Conservation (phyloP, 2,797 vertebrate species). For the Astyanax mexicanus region DNA sequence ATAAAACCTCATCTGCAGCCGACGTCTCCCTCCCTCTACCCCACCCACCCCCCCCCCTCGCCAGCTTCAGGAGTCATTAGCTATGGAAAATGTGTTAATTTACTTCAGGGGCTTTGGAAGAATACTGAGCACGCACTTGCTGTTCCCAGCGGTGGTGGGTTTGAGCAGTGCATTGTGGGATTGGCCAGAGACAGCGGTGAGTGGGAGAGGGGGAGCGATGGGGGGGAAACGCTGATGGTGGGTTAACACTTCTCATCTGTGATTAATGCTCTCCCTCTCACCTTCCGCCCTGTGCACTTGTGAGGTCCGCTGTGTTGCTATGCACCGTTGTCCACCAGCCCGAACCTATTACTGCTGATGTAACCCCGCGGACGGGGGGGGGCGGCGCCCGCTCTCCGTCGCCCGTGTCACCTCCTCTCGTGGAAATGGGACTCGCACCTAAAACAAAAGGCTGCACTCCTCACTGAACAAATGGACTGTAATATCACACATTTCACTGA, state of each 20-base stretch:
- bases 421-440: conserved; percentile 19
- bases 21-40: no score
- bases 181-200: conserved; percentile 14
- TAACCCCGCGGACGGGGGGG: not conserved
- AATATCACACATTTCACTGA: conserved; percentile 32
- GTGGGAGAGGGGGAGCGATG: conserved; percentile 19
- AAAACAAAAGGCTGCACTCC: conserved; percentile 28
- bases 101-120: conserved; percentile 13
- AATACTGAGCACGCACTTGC: conserved; percentile 9
- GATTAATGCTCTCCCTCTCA: conserved; percentile 53
- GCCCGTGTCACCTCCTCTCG: not conserved
- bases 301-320: conserved; percentile 48
- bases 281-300: conserved; percentile 33
- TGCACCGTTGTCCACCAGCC: conserved; percentile 8
- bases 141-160: conserved; percentile 6
- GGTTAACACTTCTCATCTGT: conserved; percentile 47
- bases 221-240: conserved; percentile 25
- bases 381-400: not conserved
- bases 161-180: conserved; percentile 39
- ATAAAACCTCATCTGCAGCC: conserved; percentile 30
- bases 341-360: conserved; percentile 19
- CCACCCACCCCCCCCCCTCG: not conserved
- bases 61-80: conserved; percentile 42
- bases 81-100: conserved; percentile 48
- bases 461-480: conserved; percentile 17